phyloP scores from a whole-genome alignment of 2,113 vertebrate species.

The Chamaea fasciata region DNA sequence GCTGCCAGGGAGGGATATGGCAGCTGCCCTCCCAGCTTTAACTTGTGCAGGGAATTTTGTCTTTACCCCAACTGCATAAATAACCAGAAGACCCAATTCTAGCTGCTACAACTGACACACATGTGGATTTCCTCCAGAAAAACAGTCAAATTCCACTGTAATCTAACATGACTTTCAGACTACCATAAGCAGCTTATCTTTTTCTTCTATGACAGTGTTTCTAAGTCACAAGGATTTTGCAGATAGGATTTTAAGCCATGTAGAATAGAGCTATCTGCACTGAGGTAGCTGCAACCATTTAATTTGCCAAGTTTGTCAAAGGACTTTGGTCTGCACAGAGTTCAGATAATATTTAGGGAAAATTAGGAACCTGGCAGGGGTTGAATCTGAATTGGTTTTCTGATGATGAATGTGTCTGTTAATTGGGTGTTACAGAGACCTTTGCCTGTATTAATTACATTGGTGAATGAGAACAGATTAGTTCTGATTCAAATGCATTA shows the following conservation, averaged over 20 bases:
- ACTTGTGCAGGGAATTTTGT: background rate
- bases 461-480: background rate
- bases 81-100: background rate
- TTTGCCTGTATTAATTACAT: background rate
- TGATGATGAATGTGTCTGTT: background rate
- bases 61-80: background rate
- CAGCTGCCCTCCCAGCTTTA: background rate
- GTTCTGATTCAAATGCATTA: background rate
- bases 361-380: background rate
- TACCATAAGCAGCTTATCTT: background rate
- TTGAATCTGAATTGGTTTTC: background rate
- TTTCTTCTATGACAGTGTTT: background rate
- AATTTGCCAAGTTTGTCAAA: slow-evolving; percentile 2
- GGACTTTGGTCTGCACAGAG: background rate
- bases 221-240: background rate
- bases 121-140: background rate
- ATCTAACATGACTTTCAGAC: slow-evolving; percentile 1
- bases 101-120: background rate
- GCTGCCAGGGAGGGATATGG: background rate
- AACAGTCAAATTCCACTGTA: background rate
- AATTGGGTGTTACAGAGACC: background rate
- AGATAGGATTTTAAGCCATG: background rate
- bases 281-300: background rate
- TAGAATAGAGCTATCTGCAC: background rate
- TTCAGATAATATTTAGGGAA: background rate